Base-by-base conservation (phyloP, 2,888 invertebrate species). In the Villa cingulata region DNA sequence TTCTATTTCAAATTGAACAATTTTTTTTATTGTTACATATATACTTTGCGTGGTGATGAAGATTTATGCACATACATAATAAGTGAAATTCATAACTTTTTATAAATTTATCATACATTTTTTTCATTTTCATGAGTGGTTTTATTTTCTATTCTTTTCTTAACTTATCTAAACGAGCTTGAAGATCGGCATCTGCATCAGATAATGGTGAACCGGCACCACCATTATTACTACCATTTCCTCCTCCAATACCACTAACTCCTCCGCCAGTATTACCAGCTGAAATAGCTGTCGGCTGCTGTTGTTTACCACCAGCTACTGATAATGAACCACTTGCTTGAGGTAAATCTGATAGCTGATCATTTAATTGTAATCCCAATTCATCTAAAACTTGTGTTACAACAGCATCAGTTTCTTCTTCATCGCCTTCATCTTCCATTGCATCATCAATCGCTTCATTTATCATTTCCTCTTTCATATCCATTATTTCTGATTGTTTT, bases 381-480 rank as follows among this genome's bases (percentile, higher is more conserved):
- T 98, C 98, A 70, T 98, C 97, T 59, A 98, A 72, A 46, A 98
- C 95, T 78, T 98, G 94, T 2, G 85, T 78, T 32, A 97, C 95
- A 58, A 96, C 83, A 43, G 89, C 89, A 71, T 96, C 92, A 63
- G 92, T 92, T 72, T 98, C 97, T 63, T 96, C 95, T 65, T 96
- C 95, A 65, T 99, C 98, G 41, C 83, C 95, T 63, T 95, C 97
- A 54, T 89, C 97, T 59, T 91, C 97, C 86, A 99, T 94, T 1
- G 97, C 98, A 72, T 98, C 98, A 68, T 98, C 98, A 62, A 99
- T 97, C 43, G 94, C 96, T 70, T 98, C 98, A 65, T 91, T 95
- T 84, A 98, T 98, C 80, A 99, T 92, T 72, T 99, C 98, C 68
- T 99, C 97, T 66, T 98, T 98, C 97, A 99, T 99, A 65, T 99